A percentile compares a stretch with the other conserved stretches of the same genome.
These are phyloP conservation scores for Ptilodon capucinus DNA, from an alignment of 2,888 invertebrate genomes.

Conservation along the genomic window DNA sequence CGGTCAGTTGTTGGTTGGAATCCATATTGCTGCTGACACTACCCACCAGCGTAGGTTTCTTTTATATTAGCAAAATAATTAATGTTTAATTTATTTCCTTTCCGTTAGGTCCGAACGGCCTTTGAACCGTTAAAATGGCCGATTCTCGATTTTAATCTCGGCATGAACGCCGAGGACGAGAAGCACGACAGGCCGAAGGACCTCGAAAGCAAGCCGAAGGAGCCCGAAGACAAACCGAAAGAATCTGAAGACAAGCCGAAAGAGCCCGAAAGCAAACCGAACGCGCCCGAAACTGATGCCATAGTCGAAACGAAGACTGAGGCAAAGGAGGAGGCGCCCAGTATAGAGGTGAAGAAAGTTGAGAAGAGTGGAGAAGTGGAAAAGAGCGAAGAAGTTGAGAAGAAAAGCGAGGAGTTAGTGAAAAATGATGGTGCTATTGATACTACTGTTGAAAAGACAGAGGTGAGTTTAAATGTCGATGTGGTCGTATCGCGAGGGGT, in stretches of 20 bases:
- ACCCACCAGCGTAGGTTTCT: no score
- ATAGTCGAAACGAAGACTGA: slow-evolving; percentile 16
- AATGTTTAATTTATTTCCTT: no score
- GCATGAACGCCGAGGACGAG: slow-evolving; percentile 43
- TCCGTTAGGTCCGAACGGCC: slow-evolving; percentile 88
- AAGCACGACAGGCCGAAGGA: slow-evolving; percentile 30
- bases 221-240: slow-evolving; percentile 21
- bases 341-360: slow-evolving; percentile 43
- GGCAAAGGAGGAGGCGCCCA: slow-evolving; percentile 48
- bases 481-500: no score
- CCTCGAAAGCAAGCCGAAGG: slow-evolving; percentile 19
- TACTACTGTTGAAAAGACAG: not conserved
- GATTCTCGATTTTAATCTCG: slow-evolving; percentile 82
- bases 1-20: no score
- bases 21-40: no score
- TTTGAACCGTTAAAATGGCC: slow-evolving; percentile 95
- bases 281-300: slow-evolving; percentile 28
- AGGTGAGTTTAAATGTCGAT: not conserved
- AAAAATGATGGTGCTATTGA: not conserved
- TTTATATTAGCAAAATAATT: no score
- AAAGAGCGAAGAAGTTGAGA: slow-evolving; percentile 6
- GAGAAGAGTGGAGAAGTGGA: slow-evolving; percentile 2
- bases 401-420: slow-evolving; percentile 8
- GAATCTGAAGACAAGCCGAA: slow-evolving; percentile 21
- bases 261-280: slow-evolving; percentile 20